Evolutionary conservation across 2,113 vertebrate species (phyloP).

Genomic region (Phaethornis superciliosus): DNA sequence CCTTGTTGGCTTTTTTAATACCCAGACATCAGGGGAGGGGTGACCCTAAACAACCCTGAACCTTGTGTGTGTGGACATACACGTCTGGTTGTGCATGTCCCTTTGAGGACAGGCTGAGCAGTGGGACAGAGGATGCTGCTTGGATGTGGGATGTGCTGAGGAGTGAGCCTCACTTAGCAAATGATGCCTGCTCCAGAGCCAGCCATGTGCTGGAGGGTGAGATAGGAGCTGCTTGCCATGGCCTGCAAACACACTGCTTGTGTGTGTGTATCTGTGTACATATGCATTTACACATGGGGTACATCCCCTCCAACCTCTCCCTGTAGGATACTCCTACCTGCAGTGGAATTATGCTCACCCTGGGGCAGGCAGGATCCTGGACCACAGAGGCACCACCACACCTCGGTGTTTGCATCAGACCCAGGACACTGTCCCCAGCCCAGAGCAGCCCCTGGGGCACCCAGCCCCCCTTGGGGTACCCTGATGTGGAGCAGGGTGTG

Average conservation of each 20-base stretch:
- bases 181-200: not conserved
- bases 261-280: not conserved
- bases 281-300: rapidly evolving
- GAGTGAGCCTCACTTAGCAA: not conserved
- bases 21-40: rapidly evolving
- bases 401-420: rapidly evolving
- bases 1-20: not conserved
- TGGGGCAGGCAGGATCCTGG: rapidly evolving
- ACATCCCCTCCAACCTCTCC: not conserved
- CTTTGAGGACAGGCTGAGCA: not conserved
- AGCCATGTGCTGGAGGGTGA: not conserved
- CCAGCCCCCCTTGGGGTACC: rapidly evolving
- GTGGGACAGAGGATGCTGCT: not conserved
- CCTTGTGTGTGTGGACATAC: no score
- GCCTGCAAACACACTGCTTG: not conserved
- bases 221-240: not conserved
- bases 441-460: not conserved
- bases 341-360: rapidly evolving
- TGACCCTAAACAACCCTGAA: not conserved
- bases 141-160: rapidly evolving
- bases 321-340: not conserved
- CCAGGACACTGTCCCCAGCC: rapidly evolving
- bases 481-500: not conserved
- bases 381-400: rapidly evolving
- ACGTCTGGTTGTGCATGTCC: rapidly evolving